These are phyloP conservation scores for Benthosema pterotum DNA, from an alignment of 2,797 vertebrate species.

Conservation along the genomic window DNA sequence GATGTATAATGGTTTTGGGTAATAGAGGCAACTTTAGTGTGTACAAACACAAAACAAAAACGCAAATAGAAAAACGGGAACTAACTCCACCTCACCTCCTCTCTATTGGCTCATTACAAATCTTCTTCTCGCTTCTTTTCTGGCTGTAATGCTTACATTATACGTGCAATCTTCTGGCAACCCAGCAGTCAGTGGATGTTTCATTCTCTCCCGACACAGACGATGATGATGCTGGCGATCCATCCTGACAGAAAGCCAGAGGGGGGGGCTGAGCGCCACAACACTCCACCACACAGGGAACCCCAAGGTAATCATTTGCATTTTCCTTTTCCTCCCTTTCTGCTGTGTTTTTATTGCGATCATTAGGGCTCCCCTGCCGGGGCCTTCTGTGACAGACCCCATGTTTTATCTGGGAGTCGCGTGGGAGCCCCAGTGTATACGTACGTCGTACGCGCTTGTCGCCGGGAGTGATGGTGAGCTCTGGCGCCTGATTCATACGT, in stretches of 20 bases:
- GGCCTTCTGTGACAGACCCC: conserved; percentile 73
- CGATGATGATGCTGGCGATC: conserved; percentile 69
- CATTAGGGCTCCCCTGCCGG: conserved; percentile 74
- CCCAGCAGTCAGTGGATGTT: conserved; percentile 58
- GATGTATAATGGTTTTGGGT: too few relatives aligned
- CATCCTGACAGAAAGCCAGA: conserved; percentile 68
- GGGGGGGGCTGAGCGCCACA: conserved; percentile 71
- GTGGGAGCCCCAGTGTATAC: conserved; percentile 41
- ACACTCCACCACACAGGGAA: conserved; percentile 74
- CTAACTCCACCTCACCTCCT: too few relatives aligned
- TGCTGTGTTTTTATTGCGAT: conserved; percentile 73
- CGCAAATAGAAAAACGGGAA: too few relatives aligned
- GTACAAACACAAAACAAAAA: too few relatives aligned
- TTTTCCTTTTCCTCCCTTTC: conserved; percentile 47
- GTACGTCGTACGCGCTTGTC: conserved; percentile 43
- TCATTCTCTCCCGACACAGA: conserved; percentile 72
- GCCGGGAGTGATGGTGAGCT: conserved; percentile 69
- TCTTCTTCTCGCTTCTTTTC: too few relatives aligned
- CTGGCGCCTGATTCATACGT: too few relatives aligned
- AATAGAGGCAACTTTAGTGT: too few relatives aligned
- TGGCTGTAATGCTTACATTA: background rate
- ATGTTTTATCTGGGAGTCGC: conserved; percentile 77
- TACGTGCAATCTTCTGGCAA: background rate
- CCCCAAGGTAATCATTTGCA: conserved; percentile 82
- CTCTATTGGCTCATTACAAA: too few relatives aligned